Percentiles rank a stretch among this genome's conserved stretches.
Evolutionary conservation across 2,888 invertebrate genomes (phyloP).

Genomic region (Tenodera sinensis): DNA sequence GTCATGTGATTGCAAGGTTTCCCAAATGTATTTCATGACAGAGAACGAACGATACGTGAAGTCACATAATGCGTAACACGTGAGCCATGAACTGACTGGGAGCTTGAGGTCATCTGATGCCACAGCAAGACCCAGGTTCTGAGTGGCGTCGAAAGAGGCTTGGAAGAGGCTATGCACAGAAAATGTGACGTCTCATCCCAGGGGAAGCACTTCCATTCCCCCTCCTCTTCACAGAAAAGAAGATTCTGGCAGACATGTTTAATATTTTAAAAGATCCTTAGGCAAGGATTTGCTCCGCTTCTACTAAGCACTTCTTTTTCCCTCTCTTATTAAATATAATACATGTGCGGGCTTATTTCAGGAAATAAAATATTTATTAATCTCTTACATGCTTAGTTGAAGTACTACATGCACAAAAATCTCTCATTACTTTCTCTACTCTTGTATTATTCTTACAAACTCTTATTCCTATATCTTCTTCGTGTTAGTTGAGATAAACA

Average conservation of each 20-base stretch:
- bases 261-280: not conserved
- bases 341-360: not conserved
- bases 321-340: not conserved
- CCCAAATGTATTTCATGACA: too few species aligned
- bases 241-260: not conserved
- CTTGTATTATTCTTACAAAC: too few species aligned
- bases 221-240: not conserved
- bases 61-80: not conserved
- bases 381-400: not conserved
- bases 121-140: not conserved
- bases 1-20: too few species aligned
- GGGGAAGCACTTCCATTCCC: constrained; percentile 21
- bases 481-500: too few species aligned
- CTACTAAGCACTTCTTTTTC: not conserved
- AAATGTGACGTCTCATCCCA: constrained; percentile 16
- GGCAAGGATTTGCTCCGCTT: not conserved
- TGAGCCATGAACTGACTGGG: not conserved
- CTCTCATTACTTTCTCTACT: too few species aligned
- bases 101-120: not conserved
- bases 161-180: not conserved
- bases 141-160: not conserved
- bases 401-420: not conserved
- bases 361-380: not conserved
- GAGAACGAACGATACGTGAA: too few species aligned
- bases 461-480: too few species aligned